Evolutionary conservation across 2,797 vertebrate genomes (phyloP).

Genomic region (Syndactyla subalaris): DNA sequence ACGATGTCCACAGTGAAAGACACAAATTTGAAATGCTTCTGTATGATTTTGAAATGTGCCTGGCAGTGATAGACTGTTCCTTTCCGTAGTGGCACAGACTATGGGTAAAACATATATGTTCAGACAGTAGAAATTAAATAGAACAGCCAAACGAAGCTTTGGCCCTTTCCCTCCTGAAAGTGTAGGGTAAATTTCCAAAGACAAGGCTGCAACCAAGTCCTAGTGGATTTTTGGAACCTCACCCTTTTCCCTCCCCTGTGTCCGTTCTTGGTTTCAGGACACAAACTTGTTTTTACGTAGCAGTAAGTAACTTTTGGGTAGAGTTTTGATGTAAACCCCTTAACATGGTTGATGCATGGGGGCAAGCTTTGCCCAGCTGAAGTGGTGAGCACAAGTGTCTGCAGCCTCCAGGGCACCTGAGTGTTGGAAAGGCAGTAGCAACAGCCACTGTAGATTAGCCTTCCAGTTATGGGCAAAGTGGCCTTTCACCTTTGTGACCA

Average conservation of each 20-base stretch:
- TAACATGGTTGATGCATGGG: rapidly evolving
- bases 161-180: not conserved
- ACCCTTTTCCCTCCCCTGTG: not conserved
- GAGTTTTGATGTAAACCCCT: not conserved
- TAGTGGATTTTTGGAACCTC: not conserved
- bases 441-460: not conserved
- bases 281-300: not conserved
- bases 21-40: not conserved
- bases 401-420: rapidly evolving
- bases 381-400: rapidly evolving
- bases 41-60: not conserved
- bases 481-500: not conserved
- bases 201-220: not conserved
- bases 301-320: not conserved
- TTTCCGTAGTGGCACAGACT: not conserved
- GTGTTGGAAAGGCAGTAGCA: not conserved
- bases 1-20: not conserved
- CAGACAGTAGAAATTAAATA: not conserved
- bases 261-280: not conserved
- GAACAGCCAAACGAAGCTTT: not conserved
- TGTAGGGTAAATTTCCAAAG: not conserved
- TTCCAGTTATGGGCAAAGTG: not conserved
- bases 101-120: not conserved
- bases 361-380: not conserved
- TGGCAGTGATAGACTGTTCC: not conserved